Base-by-base conservation (phyloP, 2,797 vertebrate species). In the Staurois parvus region DNA sequence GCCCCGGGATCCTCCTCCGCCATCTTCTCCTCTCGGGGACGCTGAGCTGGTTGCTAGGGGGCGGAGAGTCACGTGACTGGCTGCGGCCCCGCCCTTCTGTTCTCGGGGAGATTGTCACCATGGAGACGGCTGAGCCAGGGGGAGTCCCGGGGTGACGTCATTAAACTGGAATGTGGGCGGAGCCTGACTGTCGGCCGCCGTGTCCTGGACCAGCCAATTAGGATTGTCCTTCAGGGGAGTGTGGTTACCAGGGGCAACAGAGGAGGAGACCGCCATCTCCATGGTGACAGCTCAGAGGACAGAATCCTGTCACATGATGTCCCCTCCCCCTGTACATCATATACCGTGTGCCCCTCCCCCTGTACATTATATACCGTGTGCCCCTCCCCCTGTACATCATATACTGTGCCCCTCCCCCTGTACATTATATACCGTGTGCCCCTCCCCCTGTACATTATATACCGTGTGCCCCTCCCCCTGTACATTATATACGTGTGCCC, bases 1-100 rank as follows among this genome's bases (percentile, higher is more conserved):
- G 85, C 72, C 4, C 42, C 89, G 0, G 29, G 64, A 5, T 91
- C 89, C 0, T 48, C 11, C 13, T 1, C 32, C 72, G 72, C 62
- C 56, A 64, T 84, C 12, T 70, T n/a, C 42, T 29, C 0, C 15
- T 72, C 24, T 34, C 21, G 5, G 48, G 32, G 26, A 56, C 45
- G 79, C 69, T 37, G 0, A 0, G 8, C 5, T 66, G 3, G 83
- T 84, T 84, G 8, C 75, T 78, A 76, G 13, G 69, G 69, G n/a
- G 15, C 15, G 2, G 48, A 40, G 29, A 2, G 1, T 72, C 64
- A 76, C 45, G 42, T 70, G 82, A 75, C 74, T 11, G 19, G 28
- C 0, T 4, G 34, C 3, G 17, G 12, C 3, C 74, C 26, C 74
- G 24, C 74, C 72, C 74, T 5, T 9, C 66, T 10, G 13, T 76